Evolutionary conservation across 2,797 vertebrate genomes (phyloP).

Genomic region (Sebastes wilsoni): DNA sequence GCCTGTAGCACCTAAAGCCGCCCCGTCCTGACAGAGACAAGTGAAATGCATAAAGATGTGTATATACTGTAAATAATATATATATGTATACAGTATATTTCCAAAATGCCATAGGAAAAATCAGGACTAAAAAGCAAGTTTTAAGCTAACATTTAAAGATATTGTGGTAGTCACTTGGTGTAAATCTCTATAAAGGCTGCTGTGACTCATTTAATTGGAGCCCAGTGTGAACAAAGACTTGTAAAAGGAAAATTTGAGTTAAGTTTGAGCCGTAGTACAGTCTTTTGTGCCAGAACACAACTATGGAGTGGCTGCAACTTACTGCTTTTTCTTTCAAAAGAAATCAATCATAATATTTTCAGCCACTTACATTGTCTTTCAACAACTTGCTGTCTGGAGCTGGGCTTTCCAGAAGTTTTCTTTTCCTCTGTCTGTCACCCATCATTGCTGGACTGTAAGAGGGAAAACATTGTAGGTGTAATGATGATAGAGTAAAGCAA

Average conservation of each 20-base stretch:
- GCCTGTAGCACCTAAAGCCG: conserved; percentile 91
- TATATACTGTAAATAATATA: neutral
- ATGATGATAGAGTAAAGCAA: neutral
- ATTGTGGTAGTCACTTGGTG: neutral
- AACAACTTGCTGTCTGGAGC: conserved; percentile 89
- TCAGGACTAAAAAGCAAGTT: neutral
- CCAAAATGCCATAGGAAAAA: neutral
- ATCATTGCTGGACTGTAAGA: conserved; percentile 86
- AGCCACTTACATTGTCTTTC: conserved; percentile 92
- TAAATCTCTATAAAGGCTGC: conserved; percentile 1
- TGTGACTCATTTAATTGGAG: conserved; percentile 27
- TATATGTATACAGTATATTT: too few relatives aligned
- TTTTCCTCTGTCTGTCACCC: conserved; percentile 93
- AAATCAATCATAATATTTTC: neutral
- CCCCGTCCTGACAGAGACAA: conserved; percentile 83
- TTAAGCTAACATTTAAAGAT: neutral
- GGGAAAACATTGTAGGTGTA: neutral
- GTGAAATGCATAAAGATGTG: neutral
- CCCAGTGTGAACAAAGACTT: neutral
- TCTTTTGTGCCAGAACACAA: neutral
- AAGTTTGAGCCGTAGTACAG: neutral
- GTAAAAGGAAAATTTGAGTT: neutral
- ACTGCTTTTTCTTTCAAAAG: neutral
- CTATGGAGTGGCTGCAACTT: neutral
- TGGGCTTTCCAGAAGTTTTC: conserved; percentile 90